A percentile compares a stretch with the other conserved stretches of the same genome.
Conservation (phyloP, 2,888 invertebrate species). For the Disparrhopalites patrizii region DNA sequence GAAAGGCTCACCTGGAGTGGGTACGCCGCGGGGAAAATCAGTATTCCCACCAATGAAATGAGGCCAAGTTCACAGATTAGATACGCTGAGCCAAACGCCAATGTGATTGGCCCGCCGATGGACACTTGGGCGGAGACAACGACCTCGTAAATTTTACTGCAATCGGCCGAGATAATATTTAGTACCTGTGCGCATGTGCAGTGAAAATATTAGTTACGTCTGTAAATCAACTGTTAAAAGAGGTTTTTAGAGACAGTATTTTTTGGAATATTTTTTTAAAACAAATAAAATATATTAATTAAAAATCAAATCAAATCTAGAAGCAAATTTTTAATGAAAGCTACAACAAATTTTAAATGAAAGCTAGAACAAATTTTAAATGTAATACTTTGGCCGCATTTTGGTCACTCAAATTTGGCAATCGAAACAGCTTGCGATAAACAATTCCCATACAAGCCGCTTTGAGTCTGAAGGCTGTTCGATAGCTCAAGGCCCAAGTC, state of each 20-base stretch:
- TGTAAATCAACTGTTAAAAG: background rate
- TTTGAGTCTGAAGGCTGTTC: constrained; percentile 52
- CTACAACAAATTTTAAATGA: background rate
- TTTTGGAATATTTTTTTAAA: too few relatives aligned
- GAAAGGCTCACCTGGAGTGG: constrained; percentile 55
- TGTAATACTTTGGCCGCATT: constrained; percentile 52
- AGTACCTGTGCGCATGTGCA: constrained; percentile 55
- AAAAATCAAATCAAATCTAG: too few relatives aligned
- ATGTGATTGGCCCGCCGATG: constrained; percentile 57
- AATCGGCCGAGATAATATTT: constrained; percentile 59
- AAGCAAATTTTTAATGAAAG: background rate
- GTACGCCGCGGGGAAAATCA: constrained; percentile 56
- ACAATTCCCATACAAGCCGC: constrained; percentile 52
- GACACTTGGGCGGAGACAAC: constrained; percentile 56
- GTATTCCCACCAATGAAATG: constrained; percentile 56
- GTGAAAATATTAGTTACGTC: background rate
- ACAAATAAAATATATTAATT: too few relatives aligned
- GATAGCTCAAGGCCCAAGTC: constrained; percentile 56
- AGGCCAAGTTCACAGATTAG: constrained; percentile 56
- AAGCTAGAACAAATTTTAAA: background rate
- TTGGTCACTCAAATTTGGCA: constrained; percentile 51
- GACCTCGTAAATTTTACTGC: constrained; percentile 57
- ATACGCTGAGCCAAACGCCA: constrained; percentile 55
- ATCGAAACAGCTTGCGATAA: constrained; percentile 53
- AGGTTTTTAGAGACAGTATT: too few relatives aligned